Percentiles rank a stretch among this genome's conserved stretches.
Evolutionary conservation across 2,888 invertebrate species (phyloP).

Genomic region (Drosophila greeni): DNA sequence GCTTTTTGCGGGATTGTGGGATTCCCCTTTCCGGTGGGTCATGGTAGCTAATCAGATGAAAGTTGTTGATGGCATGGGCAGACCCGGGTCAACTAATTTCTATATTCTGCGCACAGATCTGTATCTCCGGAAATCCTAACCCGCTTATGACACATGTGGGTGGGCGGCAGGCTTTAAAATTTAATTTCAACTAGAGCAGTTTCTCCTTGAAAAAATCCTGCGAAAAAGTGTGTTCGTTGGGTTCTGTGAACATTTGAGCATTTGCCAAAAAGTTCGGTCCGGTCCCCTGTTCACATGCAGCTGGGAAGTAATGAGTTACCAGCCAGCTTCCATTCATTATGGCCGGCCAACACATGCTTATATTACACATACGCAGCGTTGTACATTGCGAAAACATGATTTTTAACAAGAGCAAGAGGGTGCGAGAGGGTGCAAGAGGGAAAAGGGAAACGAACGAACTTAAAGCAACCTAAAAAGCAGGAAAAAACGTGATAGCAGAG

Average conservation of each 20-base stretch:
- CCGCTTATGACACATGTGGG: conserved; percentile 2
- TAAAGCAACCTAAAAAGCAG: conserved; percentile 23
- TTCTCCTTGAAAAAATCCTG: conserved; percentile 8
- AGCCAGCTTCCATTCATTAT: conserved; percentile 37
- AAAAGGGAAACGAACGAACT: conserved; percentile 7
- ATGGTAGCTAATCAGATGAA: conserved; percentile 38
- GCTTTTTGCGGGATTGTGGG: conserved; percentile 19
- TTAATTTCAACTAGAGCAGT: neutral
- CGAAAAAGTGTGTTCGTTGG: conserved; percentile 1
- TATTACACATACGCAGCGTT: conserved; percentile 55
- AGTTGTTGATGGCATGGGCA: conserved; percentile 22
- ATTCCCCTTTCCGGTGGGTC: neutral
- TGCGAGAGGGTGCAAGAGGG: neutral
- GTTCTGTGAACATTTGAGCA: conserved; percentile 18
- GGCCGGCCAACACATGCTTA: conserved; percentile 25
- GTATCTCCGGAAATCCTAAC: conserved; percentile 9
- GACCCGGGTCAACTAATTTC: conserved; percentile 26
- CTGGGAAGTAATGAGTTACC: conserved; percentile 38
- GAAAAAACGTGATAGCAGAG: conserved; percentile 16
- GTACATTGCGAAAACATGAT: conserved; percentile 37
- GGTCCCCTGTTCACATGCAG: conserved; percentile 25
- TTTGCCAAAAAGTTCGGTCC: conserved; percentile 31
- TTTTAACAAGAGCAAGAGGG: conserved; percentile 21
- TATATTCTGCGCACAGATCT: conserved; percentile 23
- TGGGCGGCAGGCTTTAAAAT: conserved; percentile 12